phyloP scores from a whole-genome alignment of 2,797 vertebrate genomes.

The Hydrophis major region DNA sequence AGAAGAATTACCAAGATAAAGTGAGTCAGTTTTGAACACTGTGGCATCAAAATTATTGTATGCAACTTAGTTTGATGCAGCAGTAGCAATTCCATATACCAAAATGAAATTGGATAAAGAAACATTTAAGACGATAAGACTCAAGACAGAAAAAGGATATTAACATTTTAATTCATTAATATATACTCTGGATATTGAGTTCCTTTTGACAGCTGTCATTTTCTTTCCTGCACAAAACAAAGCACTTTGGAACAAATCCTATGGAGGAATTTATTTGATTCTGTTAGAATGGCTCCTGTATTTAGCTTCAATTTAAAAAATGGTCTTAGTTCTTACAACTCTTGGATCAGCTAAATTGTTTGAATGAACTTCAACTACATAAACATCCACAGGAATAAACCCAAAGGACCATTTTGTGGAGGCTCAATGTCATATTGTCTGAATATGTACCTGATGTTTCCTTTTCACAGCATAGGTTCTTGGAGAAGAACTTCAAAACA shows the following conservation, averaged over 20 bases:
- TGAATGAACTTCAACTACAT: background rate
- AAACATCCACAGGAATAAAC: background rate
- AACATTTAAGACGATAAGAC: constrained; percentile 9
- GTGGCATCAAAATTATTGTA: constrained; percentile 38
- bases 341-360: background rate
- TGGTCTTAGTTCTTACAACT: background rate
- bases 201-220: background rate
- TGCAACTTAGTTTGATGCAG: constrained; percentile 4
- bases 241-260: background rate
- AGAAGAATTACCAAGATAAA: accelerated
- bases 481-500: background rate
- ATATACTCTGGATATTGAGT: background rate
- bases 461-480: background rate
- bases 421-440: background rate
- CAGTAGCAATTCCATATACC: constrained; percentile 25
- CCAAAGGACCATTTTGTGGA: background rate
- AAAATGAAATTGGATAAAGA: constrained; percentile 9
- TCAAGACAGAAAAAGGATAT: constrained; percentile 1
- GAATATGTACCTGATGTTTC: background rate
- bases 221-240: background rate
- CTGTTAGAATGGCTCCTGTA: background rate
- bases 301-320: background rate
- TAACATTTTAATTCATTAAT: constrained; percentile 1
- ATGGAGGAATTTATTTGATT: background rate
- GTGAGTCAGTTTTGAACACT: constrained; percentile 30